Percentiles rank a stretch among this genome's conserved stretches.
These are phyloP conservation scores for Prenolepis imparis DNA, from an alignment of 2,888 invertebrate species.

Conservation along the genomic window DNA sequence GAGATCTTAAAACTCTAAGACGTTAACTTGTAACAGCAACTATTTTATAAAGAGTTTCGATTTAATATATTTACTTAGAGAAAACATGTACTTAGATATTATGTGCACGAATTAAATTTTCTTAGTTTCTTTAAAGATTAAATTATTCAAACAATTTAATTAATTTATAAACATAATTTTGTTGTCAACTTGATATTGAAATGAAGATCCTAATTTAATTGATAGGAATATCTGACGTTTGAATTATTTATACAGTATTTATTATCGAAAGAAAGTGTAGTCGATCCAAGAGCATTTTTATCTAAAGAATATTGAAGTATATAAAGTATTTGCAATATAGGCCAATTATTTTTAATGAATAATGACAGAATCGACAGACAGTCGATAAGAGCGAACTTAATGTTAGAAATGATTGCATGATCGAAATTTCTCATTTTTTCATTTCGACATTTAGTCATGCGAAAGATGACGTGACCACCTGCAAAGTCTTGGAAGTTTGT, in stretches of 20 bases:
- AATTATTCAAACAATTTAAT: conserved; percentile 20
- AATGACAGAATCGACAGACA: conserved; percentile 57
- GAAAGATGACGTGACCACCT: conserved; percentile 58
- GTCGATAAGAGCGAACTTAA: conserved; percentile 68
- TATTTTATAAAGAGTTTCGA: conserved; percentile 34
- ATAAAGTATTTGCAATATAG: conserved; percentile 62
- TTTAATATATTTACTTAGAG: conserved; percentile 39
- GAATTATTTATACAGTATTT: conserved; percentile 17
- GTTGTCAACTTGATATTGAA: conserved; percentile 51
- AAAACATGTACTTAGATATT: conserved; percentile 36
- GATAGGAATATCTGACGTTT: neutral
- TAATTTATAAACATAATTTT: conserved; percentile 58
- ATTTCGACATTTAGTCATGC: conserved; percentile 42
- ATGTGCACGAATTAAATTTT: conserved; percentile 23
- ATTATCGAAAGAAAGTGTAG: conserved; percentile 21
- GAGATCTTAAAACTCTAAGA: conserved; percentile 26
- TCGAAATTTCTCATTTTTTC: conserved; percentile 48
- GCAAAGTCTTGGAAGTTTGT: conserved; percentile 25
- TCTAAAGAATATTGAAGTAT: conserved; percentile 30
- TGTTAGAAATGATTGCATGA: conserved; percentile 61
- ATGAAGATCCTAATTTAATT: conserved; percentile 12
- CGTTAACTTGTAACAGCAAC: conserved; percentile 30
- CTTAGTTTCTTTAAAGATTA: conserved; percentile 34
- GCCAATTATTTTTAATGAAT: conserved; percentile 63
- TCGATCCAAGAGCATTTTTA: neutral